Base-by-base conservation (phyloP, 2,113 vertebrate species). In the Terrapene triunguis region DNA sequence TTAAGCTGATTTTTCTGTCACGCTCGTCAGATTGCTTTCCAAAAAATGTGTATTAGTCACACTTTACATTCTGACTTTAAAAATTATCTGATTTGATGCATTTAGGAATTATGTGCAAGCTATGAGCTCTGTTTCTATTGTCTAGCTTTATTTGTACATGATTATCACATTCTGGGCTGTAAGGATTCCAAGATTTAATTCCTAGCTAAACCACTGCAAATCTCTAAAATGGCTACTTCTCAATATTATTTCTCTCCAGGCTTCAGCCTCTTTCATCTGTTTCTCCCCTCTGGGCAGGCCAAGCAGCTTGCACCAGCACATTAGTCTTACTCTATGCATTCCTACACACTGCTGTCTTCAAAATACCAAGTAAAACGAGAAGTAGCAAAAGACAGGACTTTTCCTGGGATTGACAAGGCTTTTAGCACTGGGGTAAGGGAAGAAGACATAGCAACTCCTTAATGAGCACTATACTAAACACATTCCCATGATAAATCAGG, bases 171-270 rank as follows among this genome's bases (percentile, higher is more conserved):
- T 8, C 74, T 80, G 24, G 16, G 51, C 92, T 82, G 13, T 48
- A 50, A 25, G 29, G 24, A 54, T 91, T 89, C 78, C 44, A 2
- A 0, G 13, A 72, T 29, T 81, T 1, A 0, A 42, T 51, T 88
- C 24, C 85, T 85, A 35, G 62, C 32, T 35, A 83, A 80, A 81
- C 79, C 12, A 25, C 44, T 85, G 44, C 0, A 0, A 59, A 48
- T 25, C 65, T 93, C 89, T 78, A 83, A 85, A 91, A 32, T 54
- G 42, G 59, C 35, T 91, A 38, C 50, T 89, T 42, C 76, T 27
- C 13, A 78, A 62, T 93, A 87, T 12, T 44, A 17, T 35, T 29
- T 88, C 78, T 87, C 62, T 59, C 87, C 13, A 83, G 38, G 44
- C 69, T 87, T 89, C 57, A 59, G 25, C 42, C 53, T 83, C 44